Conservation (phyloP, 2,888 invertebrate genomes). For the Latrodectus hesperus region DNA sequence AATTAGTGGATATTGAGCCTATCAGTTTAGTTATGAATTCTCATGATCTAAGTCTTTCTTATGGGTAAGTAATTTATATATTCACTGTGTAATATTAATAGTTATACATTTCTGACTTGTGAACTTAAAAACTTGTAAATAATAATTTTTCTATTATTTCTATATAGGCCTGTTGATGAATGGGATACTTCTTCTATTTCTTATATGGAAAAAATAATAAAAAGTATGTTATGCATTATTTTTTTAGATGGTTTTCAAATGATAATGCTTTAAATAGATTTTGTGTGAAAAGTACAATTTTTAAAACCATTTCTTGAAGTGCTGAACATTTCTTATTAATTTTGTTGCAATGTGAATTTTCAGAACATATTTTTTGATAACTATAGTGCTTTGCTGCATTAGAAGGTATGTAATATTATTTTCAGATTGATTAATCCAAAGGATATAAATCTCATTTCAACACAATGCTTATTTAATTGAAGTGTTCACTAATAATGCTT, state of each 20-base stretch:
- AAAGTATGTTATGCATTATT: constrained; percentile 19
- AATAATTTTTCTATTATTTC: not conserved
- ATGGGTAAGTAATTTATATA: constrained; percentile 36
- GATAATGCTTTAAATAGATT: too few species aligned
- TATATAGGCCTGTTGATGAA: constrained; percentile 21
- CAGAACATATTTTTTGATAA: too few species aligned
- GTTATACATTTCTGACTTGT: not conserved
- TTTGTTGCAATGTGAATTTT: too few species aligned
- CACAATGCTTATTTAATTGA: too few species aligned
- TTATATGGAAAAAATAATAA: constrained; percentile 13
- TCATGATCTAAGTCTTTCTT: constrained; percentile 13
- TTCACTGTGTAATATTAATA: not conserved
- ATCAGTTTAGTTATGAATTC: constrained; percentile 22
- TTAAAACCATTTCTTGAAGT: too few species aligned
- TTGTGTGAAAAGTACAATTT: too few species aligned
- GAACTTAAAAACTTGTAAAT: not conserved
- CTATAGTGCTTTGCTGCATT: too few species aligned
- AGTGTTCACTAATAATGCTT: too few species aligned
- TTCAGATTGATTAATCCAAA: too few species aligned
- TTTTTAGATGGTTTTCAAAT: not conserved
- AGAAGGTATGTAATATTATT: too few species aligned
- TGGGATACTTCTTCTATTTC: constrained; percentile 43
- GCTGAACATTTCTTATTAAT: not conserved
- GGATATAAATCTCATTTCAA: too few species aligned
- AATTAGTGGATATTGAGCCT: constrained; percentile 36